Base-by-base conservation (phyloP, 2,888 invertebrate genomes). In the Zelleria hepariella region DNA sequence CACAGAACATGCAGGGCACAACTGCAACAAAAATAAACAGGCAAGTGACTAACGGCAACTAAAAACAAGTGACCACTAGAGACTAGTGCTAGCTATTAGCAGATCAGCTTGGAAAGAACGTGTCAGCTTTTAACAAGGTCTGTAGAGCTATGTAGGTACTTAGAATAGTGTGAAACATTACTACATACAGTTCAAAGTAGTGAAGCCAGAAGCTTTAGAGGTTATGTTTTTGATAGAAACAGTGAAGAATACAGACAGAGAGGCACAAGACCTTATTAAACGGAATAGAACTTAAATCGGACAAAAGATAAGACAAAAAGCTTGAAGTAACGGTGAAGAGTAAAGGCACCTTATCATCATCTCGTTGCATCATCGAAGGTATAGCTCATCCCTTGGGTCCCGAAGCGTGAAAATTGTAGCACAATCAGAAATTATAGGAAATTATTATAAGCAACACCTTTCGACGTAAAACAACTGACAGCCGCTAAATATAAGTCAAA, bases 1-100 rank as follows among this genome's bases (percentile, higher is more conserved):
- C 78, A 83, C 81, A 85, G 77, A 84, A 87, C 91, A 91, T 91
- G 91, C 91, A 86, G 87, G 85, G 83, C 83, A 80, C 78, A 82
- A 91, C 91, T 91, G 91, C 91, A 91, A 89, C 91, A 90, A 90
- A 88, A 87, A 78, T 79, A 72, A 51, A 72, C 65, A 82, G 72
- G 80, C 77, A 32, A 55, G 47, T 57, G 47, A 48, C 20, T 10
- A 48, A n/a, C 23, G n/a, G 57, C 55, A 55, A 55, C 55, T 18
- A 32, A 51, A 55, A 55, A 54, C 25, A 20, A 21, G 32, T 55
- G 55, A 21, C 18, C 8, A 5, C 32, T 20, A 42, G 1, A 10
- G 15, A 23, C 51, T 21, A 51, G 20, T 20, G 24, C 21, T 24
- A 23, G 10, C 8, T 52, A 52, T 3, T 52, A 52, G 0, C 10